These are phyloP conservation scores for Drosophila sordidula DNA, from an alignment of 2,888 invertebrate species.

Conservation along the genomic window DNA sequence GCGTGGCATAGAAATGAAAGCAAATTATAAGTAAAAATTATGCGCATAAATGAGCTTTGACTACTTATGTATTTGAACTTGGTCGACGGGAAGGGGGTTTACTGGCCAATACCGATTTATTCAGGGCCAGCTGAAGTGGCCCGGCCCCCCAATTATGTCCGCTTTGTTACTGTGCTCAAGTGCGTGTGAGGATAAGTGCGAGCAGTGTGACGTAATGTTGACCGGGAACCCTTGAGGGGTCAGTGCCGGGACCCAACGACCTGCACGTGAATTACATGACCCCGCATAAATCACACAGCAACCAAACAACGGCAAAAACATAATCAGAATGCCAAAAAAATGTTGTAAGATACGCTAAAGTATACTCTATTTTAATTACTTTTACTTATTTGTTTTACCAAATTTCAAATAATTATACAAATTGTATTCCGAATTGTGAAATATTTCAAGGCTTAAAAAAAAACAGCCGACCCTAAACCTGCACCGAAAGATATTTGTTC, in stretches of 20 bases:
- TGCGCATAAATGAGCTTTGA: constrained; percentile 74
- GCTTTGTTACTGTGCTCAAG: constrained; percentile 41
- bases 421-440: too few species aligned
- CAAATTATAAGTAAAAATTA: constrained; percentile 68
- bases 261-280: constrained; percentile 64
- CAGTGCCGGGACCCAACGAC: constrained; percentile 28
- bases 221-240: constrained; percentile 20
- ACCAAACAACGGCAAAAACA: constrained; percentile 11
- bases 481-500: too few species aligned
- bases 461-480: too few species aligned
- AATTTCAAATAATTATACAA: too few species aligned
- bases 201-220: constrained; percentile 3
- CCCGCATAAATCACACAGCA: constrained; percentile 65
- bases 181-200: constrained; percentile 34
- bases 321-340: background rate
- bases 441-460: too few species aligned
- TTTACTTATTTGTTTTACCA: too few species aligned
- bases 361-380: background rate
- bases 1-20: constrained; percentile 35
- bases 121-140: constrained; percentile 37
- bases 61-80: constrained; percentile 59
- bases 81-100: background rate
- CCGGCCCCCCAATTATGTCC: constrained; percentile 50
- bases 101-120: constrained; percentile 42
- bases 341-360: background rate